Conservation (phyloP, 2,797 vertebrate genomes). For the Ambastaia sidthimunki region DNA sequence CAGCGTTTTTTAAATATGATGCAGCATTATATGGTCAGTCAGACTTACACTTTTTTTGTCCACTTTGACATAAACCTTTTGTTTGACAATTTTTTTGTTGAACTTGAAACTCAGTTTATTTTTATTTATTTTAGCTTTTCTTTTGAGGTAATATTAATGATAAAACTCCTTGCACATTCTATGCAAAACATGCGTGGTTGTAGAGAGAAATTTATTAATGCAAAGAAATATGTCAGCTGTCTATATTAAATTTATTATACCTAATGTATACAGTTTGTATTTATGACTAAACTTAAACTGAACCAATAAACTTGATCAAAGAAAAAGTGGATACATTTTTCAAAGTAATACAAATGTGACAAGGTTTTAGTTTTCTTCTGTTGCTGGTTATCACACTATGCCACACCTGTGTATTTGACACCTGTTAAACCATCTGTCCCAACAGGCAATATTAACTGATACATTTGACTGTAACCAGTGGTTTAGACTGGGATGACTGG, state of each 20-base stretch:
- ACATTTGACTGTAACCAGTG: not conserved
- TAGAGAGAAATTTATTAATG: slow-evolving; percentile 90
- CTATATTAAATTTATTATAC: slow-evolving; percentile 91
- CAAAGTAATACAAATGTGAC: slow-evolving; percentile 44
- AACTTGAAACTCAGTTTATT: slow-evolving; percentile 32
- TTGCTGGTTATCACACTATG: not conserved
- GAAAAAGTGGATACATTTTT: slow-evolving; percentile 65
- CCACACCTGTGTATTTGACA: no score
- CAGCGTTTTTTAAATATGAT: slow-evolving; percentile 17
- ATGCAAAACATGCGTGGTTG: slow-evolving; percentile 84
- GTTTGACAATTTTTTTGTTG: slow-evolving; percentile 55
- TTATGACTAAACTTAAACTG: slow-evolving; percentile 92
- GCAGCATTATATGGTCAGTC: slow-evolving; percentile 13
- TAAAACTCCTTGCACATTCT: slow-evolving; percentile 88
- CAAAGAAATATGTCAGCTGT: slow-evolving; percentile 84
- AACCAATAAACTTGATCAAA: slow-evolving; percentile 93
- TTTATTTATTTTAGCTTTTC: slow-evolving; percentile 45
- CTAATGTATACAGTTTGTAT: slow-evolving; percentile 94
- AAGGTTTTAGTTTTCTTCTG: not conserved
- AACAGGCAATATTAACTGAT: not conserved
- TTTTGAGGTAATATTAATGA: slow-evolving; percentile 55
- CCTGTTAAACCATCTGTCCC: not conserved
- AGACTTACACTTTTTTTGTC: slow-evolving; percentile 4
- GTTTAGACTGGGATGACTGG: not conserved
- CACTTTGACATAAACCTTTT: slow-evolving; percentile 33